Base-by-base conservation (phyloP, 2,113 vertebrate species). In the Ammodytes marinus region DNA sequence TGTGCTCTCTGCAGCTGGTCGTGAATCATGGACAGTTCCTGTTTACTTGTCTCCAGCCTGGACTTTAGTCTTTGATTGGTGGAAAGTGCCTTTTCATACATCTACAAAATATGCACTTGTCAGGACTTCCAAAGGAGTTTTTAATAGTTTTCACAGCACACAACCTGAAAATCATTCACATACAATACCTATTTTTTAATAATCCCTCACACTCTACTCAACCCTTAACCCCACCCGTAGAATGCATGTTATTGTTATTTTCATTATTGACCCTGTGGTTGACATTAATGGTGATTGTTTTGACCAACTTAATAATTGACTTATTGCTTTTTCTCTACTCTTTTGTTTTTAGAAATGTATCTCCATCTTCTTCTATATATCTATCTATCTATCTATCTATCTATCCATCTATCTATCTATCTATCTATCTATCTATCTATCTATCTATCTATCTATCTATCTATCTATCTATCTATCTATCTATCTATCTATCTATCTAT, bases 31-130 rank as follows among this genome's bases (percentile, higher is more conserved):
- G 92, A 80, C 35, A 98, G 92, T 86, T 99, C 97, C 19, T 95
- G 91, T 85, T 97, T 97, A 58, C 96, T 97, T 58, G 96, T 96
- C 77, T 97, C 96, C 84, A 99, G 93, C 57, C 96, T 96, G 3
- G 95, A 94, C 90, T 98, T 98, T 65, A 99, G 95, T 80, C 96
- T 97, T 61, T 97, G 96, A 89, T 99, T 99, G 84, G 97, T 97
- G 0, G 95, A 91, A 82, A 97, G 91, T 54, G 97, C 97, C 1
- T 95, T 95, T 89, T 98, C 97, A 0, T 98, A 98, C 49, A 99
- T 94, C 97, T 99, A 86, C 13, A 88, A 87, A 74, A 88, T 7
- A 68, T 9, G 8, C 53, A 81, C 6, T 4, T 45, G 73, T 86
- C 60, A 82, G 35, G 3, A 50, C 69, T 74, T 70, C 11, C 43